Conservation (phyloP, 2,113 vertebrate species). For the Puma concolor region DNA sequence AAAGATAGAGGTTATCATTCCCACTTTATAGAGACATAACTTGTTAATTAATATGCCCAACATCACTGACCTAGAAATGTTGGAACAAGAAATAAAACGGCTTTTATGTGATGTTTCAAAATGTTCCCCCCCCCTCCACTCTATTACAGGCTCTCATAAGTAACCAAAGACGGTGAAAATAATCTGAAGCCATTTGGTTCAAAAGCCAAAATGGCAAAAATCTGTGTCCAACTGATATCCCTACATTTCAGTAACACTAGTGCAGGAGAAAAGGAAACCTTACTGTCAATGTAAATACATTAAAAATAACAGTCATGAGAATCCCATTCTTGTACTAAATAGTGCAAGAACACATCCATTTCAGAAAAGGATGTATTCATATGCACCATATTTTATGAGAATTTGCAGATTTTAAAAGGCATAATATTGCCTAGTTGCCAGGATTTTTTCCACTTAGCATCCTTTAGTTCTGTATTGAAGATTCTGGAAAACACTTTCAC, state of each 20-base stretch:
- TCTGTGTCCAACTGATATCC: not conserved
- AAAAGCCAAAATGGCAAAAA: slow-evolving; percentile 37
- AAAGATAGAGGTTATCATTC: not conserved
- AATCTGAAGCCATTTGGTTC: not conserved
- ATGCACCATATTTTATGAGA: slow-evolving; percentile 79
- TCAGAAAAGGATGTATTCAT: slow-evolving; percentile 73
- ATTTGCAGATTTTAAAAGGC: slow-evolving; percentile 79
- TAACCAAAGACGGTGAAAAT: slow-evolving; percentile 39
- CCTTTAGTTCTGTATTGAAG: slow-evolving; percentile 75
- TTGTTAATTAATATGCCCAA: not conserved
- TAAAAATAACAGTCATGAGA: slow-evolving; percentile 73
- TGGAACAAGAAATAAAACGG: not conserved
- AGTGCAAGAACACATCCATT: slow-evolving; percentile 56
- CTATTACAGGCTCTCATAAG: not conserved
- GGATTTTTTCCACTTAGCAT: slow-evolving; percentile 75
- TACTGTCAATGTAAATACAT: slow-evolving; percentile 60
- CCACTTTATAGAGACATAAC: not conserved
- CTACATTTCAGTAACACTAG: slow-evolving; percentile 51
- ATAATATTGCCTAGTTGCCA: slow-evolving; percentile 76
- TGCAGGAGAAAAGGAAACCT: slow-evolving; percentile 53
- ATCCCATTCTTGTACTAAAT: slow-evolving; percentile 74
- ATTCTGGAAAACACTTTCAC: slow-evolving; percentile 79
- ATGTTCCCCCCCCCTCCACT: not conserved
- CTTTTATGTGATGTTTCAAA: not conserved
- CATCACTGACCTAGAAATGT: slow-evolving; percentile 19